A percentile compares a stretch with the other conserved stretches of the same genome.
phyloP scores from a whole-genome alignment of 2,888 invertebrate genomes.

The Alviniconcha strummeri region DNA sequence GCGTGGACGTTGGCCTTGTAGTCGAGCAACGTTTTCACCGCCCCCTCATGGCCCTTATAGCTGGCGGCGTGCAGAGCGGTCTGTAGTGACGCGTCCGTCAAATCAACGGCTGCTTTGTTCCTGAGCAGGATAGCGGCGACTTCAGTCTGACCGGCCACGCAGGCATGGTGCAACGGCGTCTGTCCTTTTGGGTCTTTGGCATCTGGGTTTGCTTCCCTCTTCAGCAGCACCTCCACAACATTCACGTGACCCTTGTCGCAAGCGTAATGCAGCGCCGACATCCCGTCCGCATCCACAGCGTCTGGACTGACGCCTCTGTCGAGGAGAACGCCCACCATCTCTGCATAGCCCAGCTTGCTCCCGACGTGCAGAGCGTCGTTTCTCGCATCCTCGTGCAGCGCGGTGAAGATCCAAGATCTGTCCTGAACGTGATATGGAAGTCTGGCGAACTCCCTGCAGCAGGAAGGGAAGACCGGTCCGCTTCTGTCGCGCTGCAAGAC shows the following conservation, averaged over 20 bases:
- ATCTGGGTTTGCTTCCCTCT: neutral
- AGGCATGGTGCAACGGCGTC: neutral
- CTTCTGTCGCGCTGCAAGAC: neutral
- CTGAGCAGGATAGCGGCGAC: neutral
- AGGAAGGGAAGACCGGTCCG: neutral
- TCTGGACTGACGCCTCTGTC: neutral
- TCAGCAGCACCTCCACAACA: neutral
- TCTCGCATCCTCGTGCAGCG: neutral
- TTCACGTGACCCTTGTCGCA: neutral
- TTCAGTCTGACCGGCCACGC: neutral
- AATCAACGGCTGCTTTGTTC: neutral
- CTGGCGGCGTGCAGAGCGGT: neutral
- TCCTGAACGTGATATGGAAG: neutral
- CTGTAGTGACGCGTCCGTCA: neutral
- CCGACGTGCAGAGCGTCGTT: neutral
- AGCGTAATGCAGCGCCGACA: neutral
- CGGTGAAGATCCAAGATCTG: neutral
- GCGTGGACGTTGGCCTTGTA: neutral
- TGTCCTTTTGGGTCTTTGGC: neutral
- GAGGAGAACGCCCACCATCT: neutral
- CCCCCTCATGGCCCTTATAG: neutral
- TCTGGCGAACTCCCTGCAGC: slow-evolving; percentile 2
- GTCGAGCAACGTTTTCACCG: neutral
- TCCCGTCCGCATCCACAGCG: neutral
- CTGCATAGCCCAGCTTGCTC: neutral